Conservation (phyloP, 2,797 vertebrate genomes). For the Pelodytes ibericus region DNA sequence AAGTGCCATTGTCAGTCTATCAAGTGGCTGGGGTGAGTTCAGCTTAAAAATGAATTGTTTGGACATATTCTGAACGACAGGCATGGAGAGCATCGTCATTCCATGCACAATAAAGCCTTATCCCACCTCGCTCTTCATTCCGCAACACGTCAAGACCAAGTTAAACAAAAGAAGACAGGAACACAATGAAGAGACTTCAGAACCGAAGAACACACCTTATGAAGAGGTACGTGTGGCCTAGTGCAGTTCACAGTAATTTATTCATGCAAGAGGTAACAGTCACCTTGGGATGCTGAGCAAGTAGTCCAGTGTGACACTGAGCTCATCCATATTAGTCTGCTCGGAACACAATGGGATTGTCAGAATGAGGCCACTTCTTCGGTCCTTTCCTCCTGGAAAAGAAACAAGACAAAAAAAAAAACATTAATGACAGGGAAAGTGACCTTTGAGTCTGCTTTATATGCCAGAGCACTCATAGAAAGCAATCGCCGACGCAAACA, state of each 20-base stretch:
- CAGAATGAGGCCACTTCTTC: constrained; percentile 96
- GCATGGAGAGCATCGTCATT: not conserved
- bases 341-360: constrained; percentile 96
- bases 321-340: constrained; percentile 97
- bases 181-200: not conserved
- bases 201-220: not conserved
- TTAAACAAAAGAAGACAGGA: constrained; percentile 5
- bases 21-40: not conserved
- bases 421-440: constrained; percentile 54
- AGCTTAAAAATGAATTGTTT: not conserved
- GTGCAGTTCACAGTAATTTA: constrained; percentile 25
- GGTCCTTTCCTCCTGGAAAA: constrained; percentile 91
- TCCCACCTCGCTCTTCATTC: not conserved
- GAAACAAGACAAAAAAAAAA: constrained; percentile 12
- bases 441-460: constrained; percentile 12
- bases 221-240: not conserved
- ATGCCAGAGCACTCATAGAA: not conserved
- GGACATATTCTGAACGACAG: not conserved
- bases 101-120: not conserved
- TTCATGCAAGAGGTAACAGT: constrained; percentile 58
- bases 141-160: not conserved
- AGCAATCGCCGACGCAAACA: no score
- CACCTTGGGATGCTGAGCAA: constrained; percentile 97
- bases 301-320: constrained; percentile 94
- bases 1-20: no score